phyloP scores from a whole-genome alignment of 2,797 vertebrate genomes.

The Bufotes viridis region DNA sequence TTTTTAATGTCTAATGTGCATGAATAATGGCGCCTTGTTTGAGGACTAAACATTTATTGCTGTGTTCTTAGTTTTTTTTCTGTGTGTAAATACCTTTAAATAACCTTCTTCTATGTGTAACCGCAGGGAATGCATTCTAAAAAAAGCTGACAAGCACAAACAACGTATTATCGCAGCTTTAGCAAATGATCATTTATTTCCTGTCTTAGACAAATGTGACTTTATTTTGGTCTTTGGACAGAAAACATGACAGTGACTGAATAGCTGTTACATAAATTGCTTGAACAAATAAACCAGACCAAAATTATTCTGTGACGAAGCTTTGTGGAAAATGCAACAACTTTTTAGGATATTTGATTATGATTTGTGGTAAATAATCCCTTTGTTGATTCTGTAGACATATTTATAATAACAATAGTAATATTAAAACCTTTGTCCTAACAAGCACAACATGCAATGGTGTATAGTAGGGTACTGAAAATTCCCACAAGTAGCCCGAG shows the following conservation, averaged over 20 bases:
- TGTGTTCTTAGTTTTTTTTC: conserved; percentile 54
- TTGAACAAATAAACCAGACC: conserved; percentile 24
- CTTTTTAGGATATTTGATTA: background rate
- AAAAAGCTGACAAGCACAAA: conserved; percentile 58
- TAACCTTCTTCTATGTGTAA: conserved; percentile 57
- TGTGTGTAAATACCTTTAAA: conserved; percentile 55
- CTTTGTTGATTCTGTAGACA: background rate
- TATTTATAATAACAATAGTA: background rate
- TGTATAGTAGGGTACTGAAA: background rate
- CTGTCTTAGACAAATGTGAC: conserved; percentile 46
- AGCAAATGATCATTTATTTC: conserved; percentile 61
- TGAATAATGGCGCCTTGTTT: conserved; percentile 48
- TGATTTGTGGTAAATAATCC: background rate
- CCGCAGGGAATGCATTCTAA: conserved; percentile 56
- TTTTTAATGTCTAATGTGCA: conserved; percentile 44
- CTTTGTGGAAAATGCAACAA: background rate
- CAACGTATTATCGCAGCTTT: conserved; percentile 60
- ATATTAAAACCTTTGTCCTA: background rate
- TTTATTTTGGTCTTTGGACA: conserved; percentile 45
- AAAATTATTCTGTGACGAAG: background rate
- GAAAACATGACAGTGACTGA: conserved; percentile 35
- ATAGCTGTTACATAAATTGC: conserved; percentile 46
- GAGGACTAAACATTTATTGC: conserved; percentile 54
- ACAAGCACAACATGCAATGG: background rate
- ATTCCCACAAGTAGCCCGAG: no score